Conservation (phyloP, 2,113 vertebrate species). For the Capreolus pygargus region DNA sequence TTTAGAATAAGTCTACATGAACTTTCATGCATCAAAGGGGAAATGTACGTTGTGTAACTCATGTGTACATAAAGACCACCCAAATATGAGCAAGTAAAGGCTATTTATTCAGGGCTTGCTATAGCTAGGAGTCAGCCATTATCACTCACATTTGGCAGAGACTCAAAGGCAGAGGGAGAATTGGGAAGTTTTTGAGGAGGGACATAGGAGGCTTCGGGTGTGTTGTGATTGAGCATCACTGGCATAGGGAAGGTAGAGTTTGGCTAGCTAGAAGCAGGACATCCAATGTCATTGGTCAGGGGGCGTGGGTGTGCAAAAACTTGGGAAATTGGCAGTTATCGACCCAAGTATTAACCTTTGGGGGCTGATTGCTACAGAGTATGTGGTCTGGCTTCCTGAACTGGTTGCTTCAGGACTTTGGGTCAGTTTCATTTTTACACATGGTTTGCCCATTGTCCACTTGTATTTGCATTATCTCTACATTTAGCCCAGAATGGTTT, state of each 20-base stretch:
- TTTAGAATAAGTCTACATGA: neutral
- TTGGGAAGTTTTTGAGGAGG: neutral
- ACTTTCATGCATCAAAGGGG: neutral
- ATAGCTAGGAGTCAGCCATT: neutral
- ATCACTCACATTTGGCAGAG: neutral
- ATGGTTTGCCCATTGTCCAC: neutral
- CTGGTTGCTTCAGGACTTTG: neutral
- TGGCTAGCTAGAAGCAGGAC: neutral
- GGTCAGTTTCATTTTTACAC: neutral
- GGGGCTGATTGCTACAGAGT: neutral
- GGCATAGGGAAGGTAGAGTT: neutral
- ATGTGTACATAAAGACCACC: neutral
- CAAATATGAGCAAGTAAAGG: neutral
- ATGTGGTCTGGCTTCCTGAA: neutral
- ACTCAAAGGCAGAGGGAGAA: neutral
- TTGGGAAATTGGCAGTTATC: neutral
- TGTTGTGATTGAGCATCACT: neutral
- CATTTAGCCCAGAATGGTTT: neutral
- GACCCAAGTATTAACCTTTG: neutral
- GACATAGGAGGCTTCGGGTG: neutral
- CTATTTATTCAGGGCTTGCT: neutral
- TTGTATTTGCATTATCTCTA: neutral
- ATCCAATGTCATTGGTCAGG: neutral
- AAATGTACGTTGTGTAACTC: neutral
- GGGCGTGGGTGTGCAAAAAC: neutral